phyloP scores from a whole-genome alignment of 2,888 invertebrate species.

The Nephrotoma flavescens region DNA sequence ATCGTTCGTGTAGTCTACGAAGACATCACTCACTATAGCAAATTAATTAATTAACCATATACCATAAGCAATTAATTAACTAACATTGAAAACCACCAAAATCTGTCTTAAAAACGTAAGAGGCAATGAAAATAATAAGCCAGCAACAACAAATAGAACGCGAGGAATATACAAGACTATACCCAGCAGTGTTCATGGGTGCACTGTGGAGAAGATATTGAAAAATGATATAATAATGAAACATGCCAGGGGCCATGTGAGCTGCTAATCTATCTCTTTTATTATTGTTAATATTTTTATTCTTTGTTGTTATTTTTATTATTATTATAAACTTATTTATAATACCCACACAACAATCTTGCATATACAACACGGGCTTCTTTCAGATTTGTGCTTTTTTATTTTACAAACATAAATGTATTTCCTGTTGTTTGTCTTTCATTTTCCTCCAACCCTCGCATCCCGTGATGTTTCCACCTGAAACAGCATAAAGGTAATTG shows the following conservation, averaged over 20 bases:
- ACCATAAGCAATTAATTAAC: not conserved
- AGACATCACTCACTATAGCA: not conserved
- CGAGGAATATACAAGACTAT: not conserved
- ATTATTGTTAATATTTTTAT: not conserved
- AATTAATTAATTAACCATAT: not conserved
- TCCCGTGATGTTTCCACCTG: no score
- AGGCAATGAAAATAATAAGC: not conserved
- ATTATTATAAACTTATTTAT: not conserved
- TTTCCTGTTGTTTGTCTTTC: no score
- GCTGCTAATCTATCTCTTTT: conserved; percentile 7
- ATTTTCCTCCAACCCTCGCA: no score
- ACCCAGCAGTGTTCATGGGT: not conserved
- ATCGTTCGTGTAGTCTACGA: not conserved
- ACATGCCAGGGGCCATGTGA: conserved; percentile 7
- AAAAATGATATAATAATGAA: conserved; percentile 7
- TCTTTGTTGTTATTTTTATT: not conserved
- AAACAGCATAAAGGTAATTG: no score
- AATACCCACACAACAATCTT: not conserved
- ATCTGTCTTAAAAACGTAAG: not conserved
- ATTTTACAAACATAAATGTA: not conserved
- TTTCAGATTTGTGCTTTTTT: not conserved
- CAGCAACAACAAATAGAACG: not conserved
- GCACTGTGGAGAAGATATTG: conserved; percentile 6
- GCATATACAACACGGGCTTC: not conserved
- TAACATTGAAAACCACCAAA: not conserved